Conservation (phyloP, 2,797 vertebrate species). For the Eurystomus glaucurus region DNA sequence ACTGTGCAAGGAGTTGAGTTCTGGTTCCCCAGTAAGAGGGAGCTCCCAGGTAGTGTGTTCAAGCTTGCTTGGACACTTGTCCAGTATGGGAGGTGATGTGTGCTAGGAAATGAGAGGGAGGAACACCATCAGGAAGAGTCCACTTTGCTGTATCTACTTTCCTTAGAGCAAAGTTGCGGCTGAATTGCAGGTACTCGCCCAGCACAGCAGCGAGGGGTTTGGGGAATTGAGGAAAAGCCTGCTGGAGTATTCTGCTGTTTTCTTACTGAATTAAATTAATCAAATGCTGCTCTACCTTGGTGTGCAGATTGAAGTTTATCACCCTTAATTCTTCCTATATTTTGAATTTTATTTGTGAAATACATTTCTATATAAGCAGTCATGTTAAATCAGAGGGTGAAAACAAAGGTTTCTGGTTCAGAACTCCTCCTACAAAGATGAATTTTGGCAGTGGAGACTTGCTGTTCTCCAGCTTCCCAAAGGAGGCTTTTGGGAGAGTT, state of each 20-base stretch:
- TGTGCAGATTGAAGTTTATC: background rate
- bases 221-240: background rate
- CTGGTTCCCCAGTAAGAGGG: background rate
- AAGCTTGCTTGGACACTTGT: background rate
- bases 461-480: background rate
- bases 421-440: background rate
- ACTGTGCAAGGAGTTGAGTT: background rate
- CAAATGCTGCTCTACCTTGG: background rate
- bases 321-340: background rate
- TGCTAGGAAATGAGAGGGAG: background rate
- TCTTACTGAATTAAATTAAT: background rate
- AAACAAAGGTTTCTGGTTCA: background rate
- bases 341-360: background rate
- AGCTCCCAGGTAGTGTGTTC: background rate
- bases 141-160: background rate
- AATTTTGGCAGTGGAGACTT: background rate
- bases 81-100: background rate
- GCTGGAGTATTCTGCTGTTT: background rate
- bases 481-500: background rate
- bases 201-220: background rate
- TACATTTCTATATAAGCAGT: background rate
- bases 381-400: background rate
- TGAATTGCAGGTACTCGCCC: background rate
- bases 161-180: no score
- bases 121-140: fast-evolving